Evolutionary conservation across 2,113 vertebrate genomes (phyloP).

Genomic region (Beaufortia kweichowensis): DNA sequence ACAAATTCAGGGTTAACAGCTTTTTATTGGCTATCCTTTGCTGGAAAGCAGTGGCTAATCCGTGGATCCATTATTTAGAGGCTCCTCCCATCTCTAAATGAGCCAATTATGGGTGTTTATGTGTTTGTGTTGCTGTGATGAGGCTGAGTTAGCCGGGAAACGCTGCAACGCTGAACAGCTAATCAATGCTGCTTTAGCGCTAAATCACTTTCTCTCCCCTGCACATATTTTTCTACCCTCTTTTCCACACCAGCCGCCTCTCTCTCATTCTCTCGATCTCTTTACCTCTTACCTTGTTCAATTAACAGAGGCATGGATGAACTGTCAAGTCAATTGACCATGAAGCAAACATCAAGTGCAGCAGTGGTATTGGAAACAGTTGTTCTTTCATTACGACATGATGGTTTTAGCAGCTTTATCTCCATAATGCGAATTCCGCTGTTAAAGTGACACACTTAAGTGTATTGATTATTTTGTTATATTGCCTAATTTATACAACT

Average conservation of each 20-base stretch:
- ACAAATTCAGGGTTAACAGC: conserved; percentile 29
- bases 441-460: conserved; percentile 40
- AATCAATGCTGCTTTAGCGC: conserved; percentile 72
- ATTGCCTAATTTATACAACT: conserved; percentile 36
- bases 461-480: conserved; percentile 39
- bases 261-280: conserved; percentile 21
- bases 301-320: conserved; percentile 71
- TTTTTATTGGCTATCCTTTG: conserved; percentile 56
- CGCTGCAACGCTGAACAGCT: conserved; percentile 68
- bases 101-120: conserved; percentile 78
- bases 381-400: conserved; percentile 46
- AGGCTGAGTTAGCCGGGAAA: conserved; percentile 70
- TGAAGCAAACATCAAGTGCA: conserved; percentile 69
- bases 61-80: conserved; percentile 43
- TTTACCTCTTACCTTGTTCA: conserved; percentile 59
- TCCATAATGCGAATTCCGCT: conserved; percentile 40
- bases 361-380: conserved; percentile 43
- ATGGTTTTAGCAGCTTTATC: conserved; percentile 32
- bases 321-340: conserved; percentile 73
- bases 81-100: conserved; percentile 62
- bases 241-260: conserved; percentile 46
- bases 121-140: conserved; percentile 69
- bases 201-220: conserved; percentile 38
- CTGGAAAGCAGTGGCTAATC: conserved; percentile 29
- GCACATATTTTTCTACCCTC: conserved; percentile 35